Percentiles rank a stretch among this genome's conserved stretches.
These are phyloP conservation scores for Notospermus geniculatus DNA, from an alignment of 1,140 invertebrate species.

Conservation along the genomic window DNA sequence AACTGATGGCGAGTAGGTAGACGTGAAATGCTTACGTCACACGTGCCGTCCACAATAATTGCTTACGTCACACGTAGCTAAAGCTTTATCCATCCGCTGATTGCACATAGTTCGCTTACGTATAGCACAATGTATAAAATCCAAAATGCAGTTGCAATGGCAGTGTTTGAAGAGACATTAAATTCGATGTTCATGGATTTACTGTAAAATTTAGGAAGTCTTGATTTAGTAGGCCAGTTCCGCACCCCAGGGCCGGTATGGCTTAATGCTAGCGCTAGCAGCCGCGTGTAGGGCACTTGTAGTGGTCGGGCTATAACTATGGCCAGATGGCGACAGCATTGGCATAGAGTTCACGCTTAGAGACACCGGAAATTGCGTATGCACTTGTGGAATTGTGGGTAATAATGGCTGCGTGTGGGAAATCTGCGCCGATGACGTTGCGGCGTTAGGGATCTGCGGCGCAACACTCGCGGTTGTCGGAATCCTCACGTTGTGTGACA, in stretches of 20 bases:
- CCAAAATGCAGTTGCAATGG: no score
- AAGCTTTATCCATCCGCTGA: no score
- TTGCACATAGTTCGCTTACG: no score
- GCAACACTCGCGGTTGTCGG: slow-evolving; percentile 16
- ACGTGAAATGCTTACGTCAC: no score
- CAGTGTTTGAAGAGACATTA: no score
- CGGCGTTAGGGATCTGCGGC: slow-evolving; percentile 23
- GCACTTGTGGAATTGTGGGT: slow-evolving; percentile 44
- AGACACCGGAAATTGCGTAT: slow-evolving; percentile 53
- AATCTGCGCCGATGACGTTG: slow-evolving; percentile 44
- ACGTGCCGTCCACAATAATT: no score
- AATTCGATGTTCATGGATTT: no score
- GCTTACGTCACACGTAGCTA: no score
- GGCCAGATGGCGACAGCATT: slow-evolving; percentile 44
- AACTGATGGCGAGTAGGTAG: no score
- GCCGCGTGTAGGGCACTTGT: slow-evolving; percentile 26
- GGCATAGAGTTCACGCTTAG: slow-evolving; percentile 40
- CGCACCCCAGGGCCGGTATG: slow-evolving; percentile 92
- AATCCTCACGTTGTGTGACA: slow-evolving; percentile 14
- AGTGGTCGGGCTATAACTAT: slow-evolving; percentile 20
- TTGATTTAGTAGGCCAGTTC: slow-evolving; percentile 79
- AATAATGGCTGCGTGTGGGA: slow-evolving; percentile 37
- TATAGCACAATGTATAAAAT: no score
- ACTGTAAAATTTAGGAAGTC: no score
- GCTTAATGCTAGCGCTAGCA: slow-evolving; percentile 66